Evolutionary conservation across 2,888 invertebrate genomes (phyloP), one percentile per base, ranked within the genome.

Genomic region (Zaprionus lineosus): DNA sequence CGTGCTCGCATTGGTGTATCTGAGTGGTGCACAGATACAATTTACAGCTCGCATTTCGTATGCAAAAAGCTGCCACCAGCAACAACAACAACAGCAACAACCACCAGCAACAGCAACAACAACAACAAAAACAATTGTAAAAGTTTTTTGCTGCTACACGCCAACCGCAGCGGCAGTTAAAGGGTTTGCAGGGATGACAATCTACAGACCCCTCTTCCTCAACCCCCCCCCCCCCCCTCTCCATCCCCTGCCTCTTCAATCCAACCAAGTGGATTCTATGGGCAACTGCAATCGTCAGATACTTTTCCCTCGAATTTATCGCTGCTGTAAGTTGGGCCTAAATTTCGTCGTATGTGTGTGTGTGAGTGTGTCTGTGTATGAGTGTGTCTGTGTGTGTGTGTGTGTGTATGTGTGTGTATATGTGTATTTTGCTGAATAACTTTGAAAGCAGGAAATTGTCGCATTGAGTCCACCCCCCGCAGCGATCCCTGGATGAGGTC

Each of bases 301-400:
- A 85, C 86, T 78, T 87, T 88, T 81, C 63, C 73, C 60, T 84
- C 62, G 76, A 87, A 87, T 87, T 87, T 87, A 87, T 87, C 84
- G 88, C 87, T 88, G 88, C 87, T 87, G 87, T 87, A 87, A 85
- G 74, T 81, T 73, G 58, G 57, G 72, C 74, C 74, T 62, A 69
- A 59, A 59, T 76, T 68, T 43, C 51, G 29, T 43, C 46, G 6
- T 12, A 24, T 26, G 9, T 19, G 16, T 52, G 34, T 40, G 7
- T 18, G 11, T 52, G 4, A 29, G 28, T 67, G 36, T 52, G 28
- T 47, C 34, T 61, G 52, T 59, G 56, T 43, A 26, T 24, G 24
- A 50, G 36, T 41, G 50, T 26, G 24, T 24, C 2, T 4, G 8
- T 24, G n/a, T 24, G 12, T 34, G 14, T 34, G 14, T 55, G 46